A percentile compares a stretch with the other conserved stretches of the same genome.
Conservation (phyloP, 2,888 invertebrate genomes). For the Aspidapion aeneum region DNA sequence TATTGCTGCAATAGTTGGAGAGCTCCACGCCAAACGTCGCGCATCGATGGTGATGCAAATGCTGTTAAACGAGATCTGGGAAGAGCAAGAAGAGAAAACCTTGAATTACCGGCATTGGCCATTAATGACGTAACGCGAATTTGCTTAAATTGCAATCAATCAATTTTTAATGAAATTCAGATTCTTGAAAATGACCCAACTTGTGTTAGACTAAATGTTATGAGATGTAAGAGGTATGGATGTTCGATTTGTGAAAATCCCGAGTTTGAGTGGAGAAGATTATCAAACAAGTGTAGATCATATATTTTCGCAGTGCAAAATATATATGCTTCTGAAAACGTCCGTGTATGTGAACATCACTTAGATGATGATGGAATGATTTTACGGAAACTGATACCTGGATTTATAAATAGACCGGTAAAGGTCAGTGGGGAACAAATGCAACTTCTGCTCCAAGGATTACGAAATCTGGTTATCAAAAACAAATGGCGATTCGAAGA, state of each 20-base stretch:
- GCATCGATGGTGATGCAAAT: too few species aligned
- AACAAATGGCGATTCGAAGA: background rate
- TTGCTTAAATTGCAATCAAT: slow-evolving; percentile 2
- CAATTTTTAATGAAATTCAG: slow-evolving; percentile 3
- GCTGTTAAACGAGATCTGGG: too few species aligned
- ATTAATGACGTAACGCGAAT: background rate
- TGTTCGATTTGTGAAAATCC: slow-evolving; percentile 3
- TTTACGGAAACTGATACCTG: slow-evolving; percentile 4
- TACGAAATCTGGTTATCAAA: background rate
- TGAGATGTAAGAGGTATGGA: background rate
- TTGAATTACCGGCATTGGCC: background rate
- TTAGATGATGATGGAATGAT: slow-evolving; percentile 9
- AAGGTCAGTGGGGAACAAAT: slow-evolving; percentile 5
- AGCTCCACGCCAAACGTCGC: too few species aligned
- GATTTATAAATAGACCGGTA: slow-evolving; percentile 2
- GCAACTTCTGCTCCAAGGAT: background rate
- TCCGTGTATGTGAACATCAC: slow-evolving; percentile 8
- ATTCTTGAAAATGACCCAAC: slow-evolving; percentile 7
- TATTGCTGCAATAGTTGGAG: too few species aligned
- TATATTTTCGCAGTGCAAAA: slow-evolving; percentile 7
- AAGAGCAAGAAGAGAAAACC: too few species aligned
- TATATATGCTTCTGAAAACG: slow-evolving; percentile 8
- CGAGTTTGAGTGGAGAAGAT: background rate
- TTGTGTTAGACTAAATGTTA: slow-evolving; percentile 10
- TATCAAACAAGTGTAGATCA: background rate